Conservation (phyloP, 1,140 invertebrate species). For the Conus betulinus region DNA sequence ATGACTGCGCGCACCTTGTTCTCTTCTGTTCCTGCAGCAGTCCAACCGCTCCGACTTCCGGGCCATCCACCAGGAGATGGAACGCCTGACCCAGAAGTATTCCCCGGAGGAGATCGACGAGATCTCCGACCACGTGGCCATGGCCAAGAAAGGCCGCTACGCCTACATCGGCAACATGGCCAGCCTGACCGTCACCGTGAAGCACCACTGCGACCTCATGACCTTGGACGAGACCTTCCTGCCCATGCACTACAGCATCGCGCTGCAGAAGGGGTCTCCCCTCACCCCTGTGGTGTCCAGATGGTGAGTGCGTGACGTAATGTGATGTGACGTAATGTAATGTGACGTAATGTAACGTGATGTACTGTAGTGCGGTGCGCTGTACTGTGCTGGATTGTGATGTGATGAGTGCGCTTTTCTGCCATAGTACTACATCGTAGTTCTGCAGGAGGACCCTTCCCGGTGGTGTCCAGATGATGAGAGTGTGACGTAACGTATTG, state of each 20-base stretch:
- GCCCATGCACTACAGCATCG: conserved; percentile 28
- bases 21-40: neutral
- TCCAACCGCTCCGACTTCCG: conserved; percentile 21
- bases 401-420: no score
- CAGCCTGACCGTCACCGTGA: neutral
- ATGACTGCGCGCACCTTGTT: no score
- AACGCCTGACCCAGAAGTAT: neutral
- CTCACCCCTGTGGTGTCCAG: conserved; percentile 4
- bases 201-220: conserved; percentile 21
- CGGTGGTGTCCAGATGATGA: no score
- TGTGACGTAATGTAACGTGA: no score
- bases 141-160: neutral
- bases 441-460: no score
- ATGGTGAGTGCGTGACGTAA: conserved; percentile 16
- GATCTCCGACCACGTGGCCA: neutral
- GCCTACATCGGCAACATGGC: conserved; percentile 29
- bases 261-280: conserved; percentile 24
- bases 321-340: no score
- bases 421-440: no score
- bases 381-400: no score
- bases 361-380: no score
- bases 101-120: neutral
- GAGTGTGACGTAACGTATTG: no score
- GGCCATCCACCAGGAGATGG: neutral
- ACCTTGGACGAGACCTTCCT: conserved; percentile 24